Conservation (phyloP, 2,797 vertebrate species). For the Myotis findleyi region DNA sequence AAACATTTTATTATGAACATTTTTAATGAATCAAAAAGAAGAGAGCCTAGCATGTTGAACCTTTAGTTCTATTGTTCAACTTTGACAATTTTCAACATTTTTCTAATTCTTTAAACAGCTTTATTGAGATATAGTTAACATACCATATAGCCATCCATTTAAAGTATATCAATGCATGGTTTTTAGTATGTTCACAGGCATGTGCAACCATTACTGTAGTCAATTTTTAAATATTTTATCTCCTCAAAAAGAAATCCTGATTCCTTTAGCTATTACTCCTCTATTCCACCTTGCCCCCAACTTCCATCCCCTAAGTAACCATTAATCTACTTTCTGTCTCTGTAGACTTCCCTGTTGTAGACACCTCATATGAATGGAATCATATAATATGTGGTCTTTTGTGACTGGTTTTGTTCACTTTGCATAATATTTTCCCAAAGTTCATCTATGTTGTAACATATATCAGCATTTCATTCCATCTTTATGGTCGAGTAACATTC, state of each 20-base stretch:
- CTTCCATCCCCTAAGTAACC: background rate
- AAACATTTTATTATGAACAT: background rate
- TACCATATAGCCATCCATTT: background rate
- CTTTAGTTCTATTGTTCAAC: background rate
- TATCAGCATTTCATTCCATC: background rate
- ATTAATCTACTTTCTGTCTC: background rate
- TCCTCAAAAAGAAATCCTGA: constrained; percentile 6
- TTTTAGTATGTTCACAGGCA: background rate
- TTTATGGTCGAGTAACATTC: constrained; percentile 10
- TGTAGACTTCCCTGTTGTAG: background rate
- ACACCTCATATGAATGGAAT: background rate
- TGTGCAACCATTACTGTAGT: background rate
- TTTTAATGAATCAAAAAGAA: background rate
- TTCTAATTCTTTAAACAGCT: background rate
- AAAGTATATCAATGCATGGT: background rate
- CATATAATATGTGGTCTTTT: background rate
- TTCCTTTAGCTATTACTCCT: background rate
- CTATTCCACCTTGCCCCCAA: background rate
- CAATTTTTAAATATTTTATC: background rate
- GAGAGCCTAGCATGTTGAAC: background rate
- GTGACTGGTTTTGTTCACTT: background rate
- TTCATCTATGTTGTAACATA: background rate
- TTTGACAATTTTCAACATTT: constrained; percentile 1
- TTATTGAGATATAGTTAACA: constrained; percentile 12
- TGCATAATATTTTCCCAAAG: background rate